Evolutionary conservation across 2,888 invertebrate species (phyloP).

Genomic region (Trissolcus japonicus): DNA sequence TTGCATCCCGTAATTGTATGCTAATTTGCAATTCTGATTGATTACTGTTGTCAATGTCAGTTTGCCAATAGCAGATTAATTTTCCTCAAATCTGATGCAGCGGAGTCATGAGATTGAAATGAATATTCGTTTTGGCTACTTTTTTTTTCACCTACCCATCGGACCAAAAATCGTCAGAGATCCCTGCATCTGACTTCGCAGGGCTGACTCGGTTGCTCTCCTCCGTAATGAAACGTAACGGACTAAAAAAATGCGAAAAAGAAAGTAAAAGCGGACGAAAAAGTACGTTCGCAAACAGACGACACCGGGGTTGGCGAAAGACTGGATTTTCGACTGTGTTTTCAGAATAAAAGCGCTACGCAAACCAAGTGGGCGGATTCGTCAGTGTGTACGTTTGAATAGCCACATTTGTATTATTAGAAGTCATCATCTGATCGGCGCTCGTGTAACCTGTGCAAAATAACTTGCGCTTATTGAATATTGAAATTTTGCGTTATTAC

Average conservation of each 20-base stretch:
- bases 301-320: conserved; percentile 62
- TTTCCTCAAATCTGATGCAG: neutral
- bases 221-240: conserved; percentile 66
- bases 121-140: no score
- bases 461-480: conserved; percentile 20
- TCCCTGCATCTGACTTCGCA: conserved; percentile 62
- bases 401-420: conserved; percentile 56
- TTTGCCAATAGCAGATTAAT: neutral
- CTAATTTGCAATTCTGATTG: conserved; percentile 16
- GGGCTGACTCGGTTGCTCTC: conserved; percentile 57
- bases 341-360: conserved; percentile 58
- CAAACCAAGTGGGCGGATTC: conserved; percentile 62
- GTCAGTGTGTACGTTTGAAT: conserved; percentile 27
- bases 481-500: conserved; percentile 23
- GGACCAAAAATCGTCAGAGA: conserved; percentile 7
- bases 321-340: conserved; percentile 65
- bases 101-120: no score
- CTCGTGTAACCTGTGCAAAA: conserved; percentile 19
- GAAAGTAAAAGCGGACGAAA: neutral
- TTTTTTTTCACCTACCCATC: no score
- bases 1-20: conserved; percentile 24
- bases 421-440: conserved; percentile 36
- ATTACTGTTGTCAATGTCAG: conserved; percentile 20
- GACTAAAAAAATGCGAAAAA: conserved; percentile 2
- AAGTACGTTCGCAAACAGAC: conserved; percentile 51